Conservation (phyloP, 2,888 invertebrate species). For the Atethmia centrago region DNA sequence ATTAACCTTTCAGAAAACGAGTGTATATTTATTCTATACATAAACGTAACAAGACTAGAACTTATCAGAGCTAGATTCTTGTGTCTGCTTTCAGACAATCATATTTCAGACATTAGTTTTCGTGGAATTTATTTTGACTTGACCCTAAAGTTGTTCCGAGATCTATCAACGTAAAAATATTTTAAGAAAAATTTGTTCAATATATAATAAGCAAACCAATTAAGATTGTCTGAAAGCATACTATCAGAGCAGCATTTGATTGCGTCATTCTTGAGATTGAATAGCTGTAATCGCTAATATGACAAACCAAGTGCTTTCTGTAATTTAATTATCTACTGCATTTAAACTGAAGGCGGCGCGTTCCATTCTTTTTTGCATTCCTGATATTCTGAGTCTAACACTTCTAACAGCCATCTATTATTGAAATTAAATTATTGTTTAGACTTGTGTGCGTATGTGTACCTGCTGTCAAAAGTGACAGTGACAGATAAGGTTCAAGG, state of each 20-base stretch:
- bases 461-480: constrained; percentile 19
- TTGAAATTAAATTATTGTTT: background rate
- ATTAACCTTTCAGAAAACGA: background rate
- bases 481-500: constrained; percentile 7
- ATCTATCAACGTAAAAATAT: background rate
- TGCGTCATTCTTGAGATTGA: constrained; percentile 24
- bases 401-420: background rate
- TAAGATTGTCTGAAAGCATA: constrained; percentile 39
- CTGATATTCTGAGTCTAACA: background rate
- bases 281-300: constrained; percentile 4
- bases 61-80: constrained; percentile 55
- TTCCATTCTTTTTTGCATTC: no score
- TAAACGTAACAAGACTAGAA: background rate
- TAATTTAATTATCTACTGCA: constrained; percentile 40
- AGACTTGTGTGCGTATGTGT: constrained; percentile 1
- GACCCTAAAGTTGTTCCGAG: no score
- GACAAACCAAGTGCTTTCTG: constrained; percentile 38
- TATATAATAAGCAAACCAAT: background rate
- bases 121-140: background rate
- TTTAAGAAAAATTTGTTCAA: background rate
- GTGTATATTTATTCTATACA: background rate
- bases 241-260: constrained; percentile 38
- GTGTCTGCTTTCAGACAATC: constrained; percentile 48
- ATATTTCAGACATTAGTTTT: background rate
- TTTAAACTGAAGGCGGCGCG: constrained; percentile 38